Evolutionary conservation across 2,113 vertebrate genomes (phyloP).

Genomic region (Ramphastos sulfuratus): DNA sequence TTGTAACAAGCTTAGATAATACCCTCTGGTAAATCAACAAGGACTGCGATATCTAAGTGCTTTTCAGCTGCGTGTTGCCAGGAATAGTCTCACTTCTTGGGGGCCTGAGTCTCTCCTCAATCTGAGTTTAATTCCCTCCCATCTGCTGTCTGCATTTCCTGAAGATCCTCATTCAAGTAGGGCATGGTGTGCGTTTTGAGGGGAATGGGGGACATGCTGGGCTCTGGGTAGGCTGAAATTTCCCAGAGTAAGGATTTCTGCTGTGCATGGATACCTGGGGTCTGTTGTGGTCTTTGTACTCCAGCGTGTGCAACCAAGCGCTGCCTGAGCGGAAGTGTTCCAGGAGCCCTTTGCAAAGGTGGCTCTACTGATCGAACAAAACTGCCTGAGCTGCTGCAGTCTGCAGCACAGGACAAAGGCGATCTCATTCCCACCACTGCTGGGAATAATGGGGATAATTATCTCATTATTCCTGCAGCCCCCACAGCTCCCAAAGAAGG

Average conservation of each 20-base stretch:
- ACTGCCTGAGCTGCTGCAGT: not conserved
- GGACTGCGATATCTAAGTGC: constrained; percentile 32
- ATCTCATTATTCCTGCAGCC: constrained; percentile 59
- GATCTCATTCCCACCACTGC: not conserved
- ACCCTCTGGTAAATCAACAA: constrained; percentile 58
- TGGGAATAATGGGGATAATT: constrained; percentile 41
- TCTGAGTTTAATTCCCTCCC: constrained; percentile 76
- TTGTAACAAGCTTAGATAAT: constrained; percentile 62
- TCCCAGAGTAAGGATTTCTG: not conserved
- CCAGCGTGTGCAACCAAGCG: rapidly evolving
- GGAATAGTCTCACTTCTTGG: constrained; percentile 59
- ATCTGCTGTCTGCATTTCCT: constrained; percentile 77
- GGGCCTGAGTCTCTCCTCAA: constrained; percentile 60
- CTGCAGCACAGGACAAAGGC: constrained; percentile 23
- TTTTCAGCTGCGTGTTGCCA: constrained; percentile 38
- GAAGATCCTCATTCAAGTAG: constrained; percentile 72
- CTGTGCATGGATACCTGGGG: not conserved
- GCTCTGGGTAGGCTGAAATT: not conserved
- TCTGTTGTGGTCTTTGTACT: not conserved
- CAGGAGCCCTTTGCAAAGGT: rapidly evolving
- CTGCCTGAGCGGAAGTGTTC: not conserved
- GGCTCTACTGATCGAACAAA: not conserved
- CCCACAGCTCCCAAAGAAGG: constrained; percentile 35
- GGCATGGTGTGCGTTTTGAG: not conserved
- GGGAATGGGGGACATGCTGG: not conserved